Evolutionary conservation across 2,797 vertebrate species (phyloP).

Genomic region (Melanotaenia trifasciata): DNA sequence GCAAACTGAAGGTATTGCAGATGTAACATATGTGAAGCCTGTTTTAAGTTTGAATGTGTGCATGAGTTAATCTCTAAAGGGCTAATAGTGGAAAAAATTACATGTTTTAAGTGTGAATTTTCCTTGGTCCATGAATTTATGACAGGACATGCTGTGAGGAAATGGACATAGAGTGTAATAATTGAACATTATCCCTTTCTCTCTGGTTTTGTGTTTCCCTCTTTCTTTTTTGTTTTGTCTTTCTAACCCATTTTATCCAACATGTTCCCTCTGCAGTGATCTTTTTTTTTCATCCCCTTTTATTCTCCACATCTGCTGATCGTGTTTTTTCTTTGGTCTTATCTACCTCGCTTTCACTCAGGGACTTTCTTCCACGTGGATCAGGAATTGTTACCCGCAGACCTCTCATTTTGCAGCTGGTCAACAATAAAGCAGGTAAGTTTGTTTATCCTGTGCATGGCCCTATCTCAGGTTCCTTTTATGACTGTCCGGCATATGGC

Average conservation of each 20-base stretch:
- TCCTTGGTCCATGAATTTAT: constrained; percentile 52
- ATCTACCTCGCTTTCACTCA: constrained; percentile 62
- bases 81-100: constrained; percentile 61
- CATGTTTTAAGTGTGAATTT: constrained; percentile 51
- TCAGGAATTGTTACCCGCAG: constrained; percentile 96
- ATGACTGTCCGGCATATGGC: constrained; percentile 37
- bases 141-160: constrained; percentile 29
- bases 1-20: constrained; percentile 8
- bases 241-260: not conserved
- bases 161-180: constrained; percentile 52
- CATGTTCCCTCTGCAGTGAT: constrained; percentile 7
- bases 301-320: constrained; percentile 13
- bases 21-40: constrained; percentile 8
- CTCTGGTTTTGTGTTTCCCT: not conserved
- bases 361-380: constrained; percentile 97
- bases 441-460: constrained; percentile 6
- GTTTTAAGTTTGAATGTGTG: constrained; percentile 13
- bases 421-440: constrained; percentile 95
- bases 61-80: constrained; percentile 40
- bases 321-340: constrained; percentile 15
- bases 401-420: constrained; percentile 96
- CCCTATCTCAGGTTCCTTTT: constrained; percentile 41
- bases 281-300: constrained; percentile 7
- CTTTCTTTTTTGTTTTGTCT: constrained; percentile 5
- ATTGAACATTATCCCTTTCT: constrained; percentile 30